These are phyloP conservation scores for Ennomos quercinarius DNA, from an alignment of 2,888 invertebrate genomes.

Conservation along the genomic window DNA sequence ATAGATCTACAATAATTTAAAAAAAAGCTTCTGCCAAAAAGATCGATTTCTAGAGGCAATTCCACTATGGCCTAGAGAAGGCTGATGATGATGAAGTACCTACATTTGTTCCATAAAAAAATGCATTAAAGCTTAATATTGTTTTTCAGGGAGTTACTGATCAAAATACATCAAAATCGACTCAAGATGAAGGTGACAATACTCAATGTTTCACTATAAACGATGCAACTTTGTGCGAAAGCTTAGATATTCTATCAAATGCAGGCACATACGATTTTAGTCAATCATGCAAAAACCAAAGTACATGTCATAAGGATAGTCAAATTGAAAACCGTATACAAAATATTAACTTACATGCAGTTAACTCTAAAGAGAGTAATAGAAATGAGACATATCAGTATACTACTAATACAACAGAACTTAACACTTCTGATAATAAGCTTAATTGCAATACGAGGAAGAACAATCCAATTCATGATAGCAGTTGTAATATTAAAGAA, in stretches of 20 bases:
- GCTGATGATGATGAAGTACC: too few relatives aligned
- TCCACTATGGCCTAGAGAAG: too few relatives aligned
- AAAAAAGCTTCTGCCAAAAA: too few relatives aligned
- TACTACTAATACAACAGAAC: not conserved
- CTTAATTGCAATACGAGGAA: not conserved
- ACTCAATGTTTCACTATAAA: constrained; percentile 11
- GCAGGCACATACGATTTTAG: not conserved
- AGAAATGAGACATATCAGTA: not conserved
- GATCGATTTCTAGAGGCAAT: too few relatives aligned
- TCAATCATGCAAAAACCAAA: constrained; percentile 2
- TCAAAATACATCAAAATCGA: not conserved
- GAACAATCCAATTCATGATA: not conserved
- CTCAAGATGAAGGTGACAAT: not conserved
- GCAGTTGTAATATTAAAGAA: not conserved
- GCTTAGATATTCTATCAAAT: not conserved
- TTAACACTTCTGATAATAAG: not conserved
- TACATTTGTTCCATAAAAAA: too few relatives aligned
- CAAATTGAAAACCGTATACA: not conserved
- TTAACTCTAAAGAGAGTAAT: not conserved
- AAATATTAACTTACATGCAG: not conserved
- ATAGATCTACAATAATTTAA: too few relatives aligned
- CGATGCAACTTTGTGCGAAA: constrained; percentile 10
- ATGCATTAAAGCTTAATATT: too few relatives aligned
- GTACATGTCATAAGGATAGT: not conserved
- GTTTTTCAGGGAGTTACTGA: constrained; percentile 6